Conservation (phyloP, 2,113 vertebrate species). For the Odontophorus gujanensis region DNA sequence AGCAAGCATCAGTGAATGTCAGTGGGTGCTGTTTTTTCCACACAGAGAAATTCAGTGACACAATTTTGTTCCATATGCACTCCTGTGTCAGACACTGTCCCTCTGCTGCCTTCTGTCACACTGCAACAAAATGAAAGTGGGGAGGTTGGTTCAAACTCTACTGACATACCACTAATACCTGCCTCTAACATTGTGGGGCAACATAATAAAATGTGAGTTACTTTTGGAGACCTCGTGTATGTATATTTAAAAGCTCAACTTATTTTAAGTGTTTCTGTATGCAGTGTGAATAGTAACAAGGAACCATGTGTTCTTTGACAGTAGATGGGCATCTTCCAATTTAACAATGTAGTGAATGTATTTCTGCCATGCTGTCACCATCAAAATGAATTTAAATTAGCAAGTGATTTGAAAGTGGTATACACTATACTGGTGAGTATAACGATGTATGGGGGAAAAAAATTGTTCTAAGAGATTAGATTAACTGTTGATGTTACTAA, state of each 20-base stretch:
- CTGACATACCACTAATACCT: neutral
- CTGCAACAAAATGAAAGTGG: neutral
- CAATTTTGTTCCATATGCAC: neutral
- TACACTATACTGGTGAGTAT: neutral
- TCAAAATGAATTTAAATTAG: neutral
- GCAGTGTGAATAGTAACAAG: neutral
- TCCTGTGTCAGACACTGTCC: neutral
- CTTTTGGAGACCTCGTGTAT: neutral
- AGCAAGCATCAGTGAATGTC: neutral
- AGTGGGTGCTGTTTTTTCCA: neutral
- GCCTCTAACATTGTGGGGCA: neutral
- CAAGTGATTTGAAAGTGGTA: neutral
- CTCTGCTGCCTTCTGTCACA: neutral
- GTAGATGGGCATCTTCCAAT: neutral
- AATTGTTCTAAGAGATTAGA: neutral
- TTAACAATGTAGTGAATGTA: neutral
- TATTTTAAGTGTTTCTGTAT: neutral
- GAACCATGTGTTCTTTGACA: neutral
- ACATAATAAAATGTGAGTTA: neutral
- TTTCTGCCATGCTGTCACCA: neutral
- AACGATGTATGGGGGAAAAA: neutral
- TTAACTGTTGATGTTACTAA: neutral
- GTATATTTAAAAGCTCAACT: neutral
- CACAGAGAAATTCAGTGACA: neutral
- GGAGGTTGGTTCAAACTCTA: neutral